Percentiles rank a stretch among this genome's conserved stretches.
Evolutionary conservation across 1,140 invertebrate genomes (phyloP).

Genomic region (Archegozetes longisetosus): DNA sequence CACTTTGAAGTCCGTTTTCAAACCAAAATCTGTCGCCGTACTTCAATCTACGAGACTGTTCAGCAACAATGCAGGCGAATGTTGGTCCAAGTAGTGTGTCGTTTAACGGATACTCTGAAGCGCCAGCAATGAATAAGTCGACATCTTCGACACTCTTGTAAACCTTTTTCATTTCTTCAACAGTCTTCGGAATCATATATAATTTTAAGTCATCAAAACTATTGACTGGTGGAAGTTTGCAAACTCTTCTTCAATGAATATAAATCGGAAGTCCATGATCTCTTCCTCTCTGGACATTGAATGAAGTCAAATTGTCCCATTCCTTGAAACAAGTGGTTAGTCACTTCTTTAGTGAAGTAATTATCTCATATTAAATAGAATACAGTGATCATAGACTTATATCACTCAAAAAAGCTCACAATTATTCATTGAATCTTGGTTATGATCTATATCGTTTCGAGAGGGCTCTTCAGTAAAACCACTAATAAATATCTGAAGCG

Average conservation of each 20-base stretch:
- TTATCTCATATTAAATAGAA: conserved; percentile 50
- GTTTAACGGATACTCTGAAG: conserved; percentile 25
- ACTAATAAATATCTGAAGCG: conserved; percentile 66
- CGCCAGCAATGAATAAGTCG: conserved; percentile 28
- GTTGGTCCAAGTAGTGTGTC: conserved; percentile 38
- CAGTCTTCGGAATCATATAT: conserved; percentile 33
- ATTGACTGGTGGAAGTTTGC: conserved; percentile 50
- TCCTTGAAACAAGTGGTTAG: conserved; percentile 79
- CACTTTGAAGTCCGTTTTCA: conserved; percentile 64
- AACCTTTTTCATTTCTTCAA: conserved; percentile 38
- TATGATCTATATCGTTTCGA: conserved; percentile 50
- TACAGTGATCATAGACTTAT: too few species aligned
- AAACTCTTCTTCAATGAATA: conserved; percentile 58
- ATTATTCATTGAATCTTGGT: conserved; percentile 42
- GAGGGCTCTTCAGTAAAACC: conserved; percentile 72
- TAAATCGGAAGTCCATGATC: conserved; percentile 75
- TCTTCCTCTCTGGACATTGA: conserved; percentile 71
- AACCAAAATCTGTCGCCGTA: conserved; percentile 83
- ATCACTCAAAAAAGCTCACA: too few species aligned
- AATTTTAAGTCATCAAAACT: conserved; percentile 52
- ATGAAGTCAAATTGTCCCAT: conserved; percentile 45
- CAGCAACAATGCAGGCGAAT: conserved; percentile 37
- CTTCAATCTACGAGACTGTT: conserved; percentile 33
- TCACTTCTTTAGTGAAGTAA: conserved; percentile 81
- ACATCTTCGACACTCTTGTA: conserved; percentile 29